Base-by-base conservation (phyloP, 2,113 vertebrate species). In the Brevimyrus niger region DNA sequence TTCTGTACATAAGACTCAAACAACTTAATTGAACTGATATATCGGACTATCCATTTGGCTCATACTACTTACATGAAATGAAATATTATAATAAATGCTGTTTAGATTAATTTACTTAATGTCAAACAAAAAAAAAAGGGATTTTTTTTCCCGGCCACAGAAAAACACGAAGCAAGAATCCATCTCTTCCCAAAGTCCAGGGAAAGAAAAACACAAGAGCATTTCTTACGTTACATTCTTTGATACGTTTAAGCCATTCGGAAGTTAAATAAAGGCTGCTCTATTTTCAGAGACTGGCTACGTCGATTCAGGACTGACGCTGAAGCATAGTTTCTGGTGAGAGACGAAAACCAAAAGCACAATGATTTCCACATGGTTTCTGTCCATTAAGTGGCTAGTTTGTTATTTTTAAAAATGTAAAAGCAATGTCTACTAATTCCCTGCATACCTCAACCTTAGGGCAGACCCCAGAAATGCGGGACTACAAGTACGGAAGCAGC, bases 341-440 rank as follows among this genome's bases (percentile, higher is more conserved):
- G 61, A 88, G 42, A 88, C 27, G 7, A 73, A 73, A 58, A 58
- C 51, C 21, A 31, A 88, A 38, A 50, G 23, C 7, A 3, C 38
- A 88, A 31, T 73, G 53, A 46, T 50, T 88, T 88, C 88, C 65
- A 88, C 69, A 88, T 76, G 65, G 51, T 35, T 27, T 23, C 46
- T 19, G 47, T 50, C 88, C 88, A 88, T 88, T 31, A 50, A 80
- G 27, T 13, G 4, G 4, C n/a, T 87, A 3, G 21, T 44, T 51
- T 88, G 61, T 48, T 47, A 13, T 76, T 50, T 73, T 46, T 80
- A 38, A 46, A 80, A 80, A 44, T 19, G n/a, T 27, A 23, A 47
- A 88, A 76, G 48, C 44, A 42, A 80, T 51, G 46, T 19, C 8
- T 46, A 13, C 48, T 89, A 53, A 84, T 58, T 84, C 35, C 3